phyloP scores from a whole-genome alignment of 1,140 invertebrate genomes.

The Scaptomyza pallida region DNA sequence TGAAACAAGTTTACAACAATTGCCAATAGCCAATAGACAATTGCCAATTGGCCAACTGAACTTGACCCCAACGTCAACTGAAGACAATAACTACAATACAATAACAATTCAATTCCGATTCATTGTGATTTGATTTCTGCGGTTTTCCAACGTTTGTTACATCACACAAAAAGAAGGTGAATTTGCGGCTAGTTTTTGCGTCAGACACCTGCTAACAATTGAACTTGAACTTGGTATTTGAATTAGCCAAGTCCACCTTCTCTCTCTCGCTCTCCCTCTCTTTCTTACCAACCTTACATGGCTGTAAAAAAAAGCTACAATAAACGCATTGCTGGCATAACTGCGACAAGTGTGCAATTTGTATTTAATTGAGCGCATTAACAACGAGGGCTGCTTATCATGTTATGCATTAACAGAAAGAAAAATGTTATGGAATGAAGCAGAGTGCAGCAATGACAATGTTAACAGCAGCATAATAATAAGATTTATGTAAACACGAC shows the following conservation, averaged over 20 bases:
- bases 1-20: constrained; percentile 67
- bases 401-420: background rate
- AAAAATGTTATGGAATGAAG: background rate
- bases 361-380: constrained; percentile 69
- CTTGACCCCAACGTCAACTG: constrained; percentile 63
- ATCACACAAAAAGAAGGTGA: constrained; percentile 25
- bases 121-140: constrained; percentile 36
- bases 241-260: constrained; percentile 3
- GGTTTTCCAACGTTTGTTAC: constrained; percentile 30
- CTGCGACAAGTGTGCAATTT: constrained; percentile 72
- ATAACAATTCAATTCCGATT: constrained; percentile 9
- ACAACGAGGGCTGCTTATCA: constrained; percentile 21
- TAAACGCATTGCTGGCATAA: constrained; percentile 69
- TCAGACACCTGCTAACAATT: constrained; percentile 40
- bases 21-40: constrained; percentile 29
- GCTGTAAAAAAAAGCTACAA: constrained; percentile 43
- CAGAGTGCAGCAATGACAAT: too few species aligned
- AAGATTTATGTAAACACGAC: too few species aligned
- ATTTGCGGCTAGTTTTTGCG: constrained; percentile 25
- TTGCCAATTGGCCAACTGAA: constrained; percentile 51
- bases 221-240: constrained; percentile 57
- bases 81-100: constrained; percentile 68
- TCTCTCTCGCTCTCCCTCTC: constrained; percentile 7
- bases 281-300: constrained; percentile 1
- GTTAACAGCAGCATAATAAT: too few species aligned